Evolutionary conservation across 1,140 invertebrate species (phyloP).

Genomic region (Drosophila insularis): DNA sequence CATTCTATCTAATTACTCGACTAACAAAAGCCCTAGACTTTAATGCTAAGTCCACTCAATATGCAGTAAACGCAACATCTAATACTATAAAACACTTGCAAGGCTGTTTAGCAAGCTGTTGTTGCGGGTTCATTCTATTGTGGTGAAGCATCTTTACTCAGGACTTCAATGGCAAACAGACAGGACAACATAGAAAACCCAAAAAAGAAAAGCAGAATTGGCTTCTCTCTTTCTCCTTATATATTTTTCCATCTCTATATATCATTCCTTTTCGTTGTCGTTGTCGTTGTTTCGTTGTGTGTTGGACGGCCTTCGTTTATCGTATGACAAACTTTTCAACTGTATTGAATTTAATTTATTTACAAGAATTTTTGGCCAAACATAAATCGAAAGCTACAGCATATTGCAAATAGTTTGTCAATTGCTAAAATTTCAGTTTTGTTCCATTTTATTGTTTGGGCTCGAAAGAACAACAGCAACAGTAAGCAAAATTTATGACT

Average conservation of each 20-base stretch:
- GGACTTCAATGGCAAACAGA: conserved; percentile 15
- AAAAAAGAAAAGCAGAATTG: neutral
- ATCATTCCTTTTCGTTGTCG: conserved; percentile 8
- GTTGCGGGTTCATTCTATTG: conserved; percentile 12
- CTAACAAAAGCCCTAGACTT: neutral
- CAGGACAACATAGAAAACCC: neutral
- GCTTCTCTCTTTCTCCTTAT: neutral
- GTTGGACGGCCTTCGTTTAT: no score
- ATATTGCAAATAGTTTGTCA: conserved; percentile 60
- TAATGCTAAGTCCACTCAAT: no score
- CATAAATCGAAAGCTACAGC: conserved; percentile 2
- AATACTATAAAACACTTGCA: neutral
- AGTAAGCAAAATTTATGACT: conserved; percentile 63
- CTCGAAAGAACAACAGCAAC: conserved; percentile 10
- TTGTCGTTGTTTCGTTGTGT: neutral
- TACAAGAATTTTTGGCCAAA: conserved; percentile 31
- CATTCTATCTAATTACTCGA: neutral
- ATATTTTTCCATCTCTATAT: neutral
- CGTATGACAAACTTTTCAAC: neutral
- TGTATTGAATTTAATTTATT: conserved; percentile 42
- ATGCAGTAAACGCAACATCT: no score
- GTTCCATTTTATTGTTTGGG: conserved; percentile 64
- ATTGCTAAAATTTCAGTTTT: conserved; percentile 57
- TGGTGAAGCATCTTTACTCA: conserved; percentile 50
- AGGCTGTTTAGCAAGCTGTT: neutral